These are phyloP conservation scores for Andricus curvator DNA, from an alignment of 2,888 invertebrate species.

Conservation along the genomic window DNA sequence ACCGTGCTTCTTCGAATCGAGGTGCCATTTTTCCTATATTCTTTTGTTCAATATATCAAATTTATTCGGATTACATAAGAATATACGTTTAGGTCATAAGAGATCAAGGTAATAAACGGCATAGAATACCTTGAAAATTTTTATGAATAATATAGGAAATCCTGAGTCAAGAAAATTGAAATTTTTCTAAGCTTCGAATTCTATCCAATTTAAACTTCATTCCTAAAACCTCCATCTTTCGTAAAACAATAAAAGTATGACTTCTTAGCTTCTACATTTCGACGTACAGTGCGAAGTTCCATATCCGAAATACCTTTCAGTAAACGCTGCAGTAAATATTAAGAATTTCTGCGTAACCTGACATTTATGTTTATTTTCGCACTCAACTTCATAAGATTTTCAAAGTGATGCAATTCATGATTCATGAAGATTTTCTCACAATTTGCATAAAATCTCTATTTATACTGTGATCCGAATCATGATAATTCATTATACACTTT, in stretches of 20 bases:
- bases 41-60: constrained; percentile 19
- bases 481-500: not conserved
- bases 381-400: no score
- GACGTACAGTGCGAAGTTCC: no score
- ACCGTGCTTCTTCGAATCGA: constrained; percentile 74
- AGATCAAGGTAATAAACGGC: not conserved
- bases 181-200: no score
- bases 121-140: no score
- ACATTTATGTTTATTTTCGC: not conserved
- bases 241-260: no score
- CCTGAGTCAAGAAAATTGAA: no score
- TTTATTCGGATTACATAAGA: constrained; percentile 3
- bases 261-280: no score
- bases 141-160: no score
- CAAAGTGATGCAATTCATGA: not conserved
- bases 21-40: constrained; percentile 71
- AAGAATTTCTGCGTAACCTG: not conserved
- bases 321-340: not conserved
- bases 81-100: not conserved
- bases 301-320: no score
- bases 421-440: not conserved
- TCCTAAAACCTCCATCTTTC: no score
- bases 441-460: not conserved
- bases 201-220: no score
- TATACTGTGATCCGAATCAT: not conserved